phyloP scores from a whole-genome alignment of 2,797 vertebrate genomes.

The Halcyon smyrnensis region DNA sequence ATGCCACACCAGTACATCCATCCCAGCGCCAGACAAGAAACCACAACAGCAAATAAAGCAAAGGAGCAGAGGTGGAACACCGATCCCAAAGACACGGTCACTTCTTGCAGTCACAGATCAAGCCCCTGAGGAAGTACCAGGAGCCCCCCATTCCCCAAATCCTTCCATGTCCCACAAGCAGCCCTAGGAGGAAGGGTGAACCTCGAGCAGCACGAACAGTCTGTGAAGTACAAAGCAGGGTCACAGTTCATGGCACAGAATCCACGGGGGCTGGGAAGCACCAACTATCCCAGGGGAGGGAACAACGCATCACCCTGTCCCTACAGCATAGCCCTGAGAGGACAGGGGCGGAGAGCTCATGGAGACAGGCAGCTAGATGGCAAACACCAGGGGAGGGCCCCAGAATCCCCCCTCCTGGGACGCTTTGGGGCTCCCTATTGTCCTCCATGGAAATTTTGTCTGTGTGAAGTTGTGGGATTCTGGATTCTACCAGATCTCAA shows the following conservation, averaged over 20 bases:
- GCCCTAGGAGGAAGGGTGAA: neutral
- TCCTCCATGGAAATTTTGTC: neutral
- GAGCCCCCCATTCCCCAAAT: neutral
- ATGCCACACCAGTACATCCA: fast-evolving
- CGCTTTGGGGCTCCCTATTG: neutral
- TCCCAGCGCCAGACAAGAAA: neutral
- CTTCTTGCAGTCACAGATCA: neutral
- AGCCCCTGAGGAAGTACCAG: neutral
- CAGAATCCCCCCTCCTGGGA: neutral
- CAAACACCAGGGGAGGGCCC: neutral
- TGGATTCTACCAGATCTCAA: neutral
- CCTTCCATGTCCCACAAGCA: neutral
- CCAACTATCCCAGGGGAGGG: neutral
- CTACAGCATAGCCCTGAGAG: neutral
- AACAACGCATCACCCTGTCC: neutral
- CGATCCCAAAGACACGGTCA: fast-evolving
- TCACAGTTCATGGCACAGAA: neutral
- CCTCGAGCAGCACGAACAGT: neutral
- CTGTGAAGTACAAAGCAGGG: neutral
- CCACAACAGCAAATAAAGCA: neutral
- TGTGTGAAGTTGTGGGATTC: neutral
- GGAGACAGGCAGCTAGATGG: neutral
- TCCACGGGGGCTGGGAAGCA: neutral
- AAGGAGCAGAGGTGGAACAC: neutral
- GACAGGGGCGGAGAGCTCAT: neutral